These are phyloP conservation scores for Dichetophora obliterata DNA, from an alignment of 2,888 invertebrate genomes.

Conservation along the genomic window DNA sequence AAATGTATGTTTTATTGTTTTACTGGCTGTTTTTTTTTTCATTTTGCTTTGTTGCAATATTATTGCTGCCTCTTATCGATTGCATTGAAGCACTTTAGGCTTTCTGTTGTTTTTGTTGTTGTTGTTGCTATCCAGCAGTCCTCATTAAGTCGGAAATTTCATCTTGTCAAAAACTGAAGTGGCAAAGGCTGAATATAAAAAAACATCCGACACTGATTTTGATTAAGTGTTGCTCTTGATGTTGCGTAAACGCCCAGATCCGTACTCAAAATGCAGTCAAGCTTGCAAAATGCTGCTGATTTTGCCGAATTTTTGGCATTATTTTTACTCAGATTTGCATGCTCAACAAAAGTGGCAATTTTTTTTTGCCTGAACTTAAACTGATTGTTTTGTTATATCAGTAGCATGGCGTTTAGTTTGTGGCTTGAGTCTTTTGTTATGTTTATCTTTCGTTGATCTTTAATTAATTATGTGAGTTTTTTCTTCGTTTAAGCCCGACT, in stretches of 20 bases:
- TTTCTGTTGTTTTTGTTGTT: neutral
- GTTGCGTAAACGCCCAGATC: slow-evolving; percentile 10
- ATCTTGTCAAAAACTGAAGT: slow-evolving; percentile 1
- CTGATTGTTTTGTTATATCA: no score
- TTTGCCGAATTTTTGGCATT: neutral
- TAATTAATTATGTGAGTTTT: neutral
- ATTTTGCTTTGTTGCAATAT: neutral
- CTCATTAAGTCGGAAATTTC: slow-evolving; percentile 39
- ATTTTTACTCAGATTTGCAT: neutral
- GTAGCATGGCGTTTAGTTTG: neutral
- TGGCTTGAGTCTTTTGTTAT: slow-evolving; percentile 8
- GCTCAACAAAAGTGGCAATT: neutral
- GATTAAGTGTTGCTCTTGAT: slow-evolving; percentile 11
- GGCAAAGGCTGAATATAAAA: neutral
- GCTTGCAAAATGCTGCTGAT: neutral
- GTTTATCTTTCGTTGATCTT: neutral
- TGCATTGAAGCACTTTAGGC: neutral
- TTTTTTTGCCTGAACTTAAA: no score
- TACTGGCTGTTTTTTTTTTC: slow-evolving; percentile 10
- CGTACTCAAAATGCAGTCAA: neutral
- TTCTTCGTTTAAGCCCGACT: neutral
- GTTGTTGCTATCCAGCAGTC: neutral
- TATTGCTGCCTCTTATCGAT: neutral
- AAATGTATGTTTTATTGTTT: slow-evolving; percentile 7
- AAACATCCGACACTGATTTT: neutral